Evolutionary conservation across 1,140 invertebrate species (phyloP).

Genomic region (Tenebrio molitor): DNA sequence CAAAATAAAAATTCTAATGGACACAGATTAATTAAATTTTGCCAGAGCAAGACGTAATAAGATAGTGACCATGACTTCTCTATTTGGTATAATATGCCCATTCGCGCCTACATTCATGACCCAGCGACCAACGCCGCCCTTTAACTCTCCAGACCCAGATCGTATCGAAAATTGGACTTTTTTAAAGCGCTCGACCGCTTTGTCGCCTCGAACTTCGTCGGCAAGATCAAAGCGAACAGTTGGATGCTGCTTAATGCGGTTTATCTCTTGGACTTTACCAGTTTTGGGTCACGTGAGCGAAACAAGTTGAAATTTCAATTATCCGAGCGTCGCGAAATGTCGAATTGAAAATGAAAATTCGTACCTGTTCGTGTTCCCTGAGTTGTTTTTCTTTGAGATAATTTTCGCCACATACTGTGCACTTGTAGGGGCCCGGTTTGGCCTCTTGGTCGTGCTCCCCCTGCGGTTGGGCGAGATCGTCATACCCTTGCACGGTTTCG

Average conservation of each 20-base stretch:
- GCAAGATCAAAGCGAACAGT: constrained; percentile 41
- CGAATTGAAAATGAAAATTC: not conserved
- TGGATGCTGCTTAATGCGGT: constrained; percentile 2
- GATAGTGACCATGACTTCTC: no score
- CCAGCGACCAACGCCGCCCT: no score
- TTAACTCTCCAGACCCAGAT: no score
- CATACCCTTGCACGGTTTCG: constrained; percentile 30
- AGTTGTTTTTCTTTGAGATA: constrained; percentile 70
- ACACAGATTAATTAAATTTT: no score
- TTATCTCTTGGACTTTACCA: constrained; percentile 1
- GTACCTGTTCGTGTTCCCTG: constrained; percentile 45
- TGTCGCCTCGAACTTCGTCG: constrained; percentile 42
- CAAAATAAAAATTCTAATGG: no score
- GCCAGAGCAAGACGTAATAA: no score
- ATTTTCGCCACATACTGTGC: constrained; percentile 41
- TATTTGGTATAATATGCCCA: no score
- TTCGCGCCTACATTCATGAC: no score
- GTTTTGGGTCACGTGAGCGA: not conserved
- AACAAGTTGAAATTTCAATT: constrained; percentile 18
- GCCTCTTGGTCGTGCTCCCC: constrained; percentile 23
- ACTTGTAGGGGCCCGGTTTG: constrained; percentile 38
- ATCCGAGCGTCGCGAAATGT: not conserved
- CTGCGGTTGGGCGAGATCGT: constrained; percentile 23
- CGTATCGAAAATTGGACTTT: constrained; percentile 29
- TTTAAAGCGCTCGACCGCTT: constrained; percentile 27